These are phyloP conservation scores for Glaucidium brasilianum DNA, from an alignment of 2,113 vertebrate species.

Conservation along the genomic window DNA sequence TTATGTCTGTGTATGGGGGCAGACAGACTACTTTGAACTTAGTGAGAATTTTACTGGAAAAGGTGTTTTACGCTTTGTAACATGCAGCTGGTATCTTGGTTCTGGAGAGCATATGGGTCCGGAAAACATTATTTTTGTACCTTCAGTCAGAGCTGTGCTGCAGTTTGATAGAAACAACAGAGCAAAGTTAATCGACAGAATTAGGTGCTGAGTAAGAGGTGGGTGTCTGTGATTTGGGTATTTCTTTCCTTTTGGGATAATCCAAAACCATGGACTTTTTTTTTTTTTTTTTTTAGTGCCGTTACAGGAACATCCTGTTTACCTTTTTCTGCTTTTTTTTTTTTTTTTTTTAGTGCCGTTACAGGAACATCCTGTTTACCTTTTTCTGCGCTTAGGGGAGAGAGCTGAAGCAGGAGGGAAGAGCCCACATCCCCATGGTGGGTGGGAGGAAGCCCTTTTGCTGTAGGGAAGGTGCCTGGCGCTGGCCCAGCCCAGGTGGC, in stretches of 20 bases:
- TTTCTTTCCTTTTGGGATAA: not conserved
- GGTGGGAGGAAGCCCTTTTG: not conserved
- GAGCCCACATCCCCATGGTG: accelerated
- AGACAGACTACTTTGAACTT: accelerated
- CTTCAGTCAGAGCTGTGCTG: not conserved
- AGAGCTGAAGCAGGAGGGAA: not conserved
- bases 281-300: not conserved
- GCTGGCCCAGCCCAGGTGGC: not conserved
- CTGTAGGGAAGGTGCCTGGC: not conserved
- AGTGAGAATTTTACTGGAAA: not conserved
- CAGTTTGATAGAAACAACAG: not conserved
- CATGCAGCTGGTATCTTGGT: not conserved
- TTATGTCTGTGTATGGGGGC: accelerated
- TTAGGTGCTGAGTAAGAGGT: not conserved
- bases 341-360: too few relatives aligned
- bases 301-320: too few relatives aligned
- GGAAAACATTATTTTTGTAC: not conserved
- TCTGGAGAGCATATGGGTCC: not conserved
- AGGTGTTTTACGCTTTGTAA: accelerated
- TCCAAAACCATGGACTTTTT: not conserved
- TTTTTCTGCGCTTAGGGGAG: not conserved
- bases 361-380: not conserved
- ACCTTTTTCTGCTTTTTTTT: too few relatives aligned
- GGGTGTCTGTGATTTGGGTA: not conserved
- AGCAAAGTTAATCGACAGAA: not conserved